phyloP scores from a whole-genome alignment of 2,113 vertebrate genomes.

The Pseudolaguvia tuberculata region DNA sequence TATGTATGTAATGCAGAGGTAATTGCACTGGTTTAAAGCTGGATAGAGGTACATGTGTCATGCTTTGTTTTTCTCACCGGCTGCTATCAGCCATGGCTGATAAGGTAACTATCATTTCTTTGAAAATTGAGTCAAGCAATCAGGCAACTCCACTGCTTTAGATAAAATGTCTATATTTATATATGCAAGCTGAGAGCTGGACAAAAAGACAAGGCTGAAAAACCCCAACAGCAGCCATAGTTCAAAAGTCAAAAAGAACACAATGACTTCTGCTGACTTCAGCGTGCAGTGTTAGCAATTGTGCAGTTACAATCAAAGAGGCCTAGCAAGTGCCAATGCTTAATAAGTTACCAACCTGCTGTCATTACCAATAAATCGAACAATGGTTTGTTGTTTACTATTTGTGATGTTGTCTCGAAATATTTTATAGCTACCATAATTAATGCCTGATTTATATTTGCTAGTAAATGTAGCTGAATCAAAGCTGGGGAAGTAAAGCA shows the following conservation, averaged over 20 bases:
- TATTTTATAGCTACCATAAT: background rate
- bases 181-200: constrained; percentile 3
- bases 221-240: background rate
- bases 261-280: background rate
- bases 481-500: constrained; percentile 10
- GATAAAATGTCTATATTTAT: constrained; percentile 49
- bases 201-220: constrained; percentile 30
- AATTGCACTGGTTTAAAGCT: background rate
- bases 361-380: background rate
- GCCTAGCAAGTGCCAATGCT: background rate
- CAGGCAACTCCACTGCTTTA: constrained; percentile 48
- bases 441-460: background rate
- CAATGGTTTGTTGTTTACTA: background rate
- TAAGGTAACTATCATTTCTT: constrained; percentile 42
- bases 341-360: constrained; percentile 7
- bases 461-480: background rate
- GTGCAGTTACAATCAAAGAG: background rate
- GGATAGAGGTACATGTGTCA: background rate
- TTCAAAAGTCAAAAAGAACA: constrained; percentile 8
- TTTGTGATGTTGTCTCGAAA: no score
- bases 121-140: constrained; percentile 35
- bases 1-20: background rate
- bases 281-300: background rate
- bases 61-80: constrained; percentile 1
- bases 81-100: constrained; percentile 36